Conservation (phyloP, 2,797 vertebrate species). For the Esox masquinongy region DNA sequence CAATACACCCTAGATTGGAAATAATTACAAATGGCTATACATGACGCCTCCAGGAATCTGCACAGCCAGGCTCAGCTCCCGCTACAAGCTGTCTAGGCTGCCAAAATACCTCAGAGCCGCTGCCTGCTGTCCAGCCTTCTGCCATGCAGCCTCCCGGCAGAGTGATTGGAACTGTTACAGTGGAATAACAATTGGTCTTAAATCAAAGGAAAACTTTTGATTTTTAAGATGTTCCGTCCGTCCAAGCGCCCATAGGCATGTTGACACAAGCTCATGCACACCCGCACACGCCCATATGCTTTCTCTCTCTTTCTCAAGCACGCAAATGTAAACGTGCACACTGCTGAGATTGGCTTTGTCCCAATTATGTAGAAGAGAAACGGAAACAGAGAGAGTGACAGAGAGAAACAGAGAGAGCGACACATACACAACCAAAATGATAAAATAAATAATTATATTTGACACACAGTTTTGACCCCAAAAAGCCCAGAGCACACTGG, state of each 20-base stretch:
- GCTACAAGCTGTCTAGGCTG: constrained; percentile 33
- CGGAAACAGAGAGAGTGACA: too few species aligned
- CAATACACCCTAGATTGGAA: constrained; percentile 45
- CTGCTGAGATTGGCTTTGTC: constrained; percentile 27
- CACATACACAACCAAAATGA: too few species aligned
- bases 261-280: constrained; percentile 27
- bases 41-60: constrained; percentile 24
- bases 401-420: too few species aligned
- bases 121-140: constrained; percentile 32
- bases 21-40: constrained; percentile 51
- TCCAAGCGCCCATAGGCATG: constrained; percentile 24
- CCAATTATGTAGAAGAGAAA: constrained; percentile 34
- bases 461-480: too few species aligned
- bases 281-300: background rate
- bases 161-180: constrained; percentile 28
- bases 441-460: too few species aligned
- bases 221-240: constrained; percentile 37
- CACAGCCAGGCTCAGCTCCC: constrained; percentile 8
- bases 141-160: constrained; percentile 39
- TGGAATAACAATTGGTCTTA: constrained; percentile 39
- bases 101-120: constrained; percentile 1
- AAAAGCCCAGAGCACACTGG: too few species aligned
- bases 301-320: background rate
- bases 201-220: background rate
- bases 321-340: too few species aligned